These are phyloP conservation scores for Cebidichthys violaceus DNA, from an alignment of 2,113 vertebrate genomes.

Conservation along the genomic window DNA sequence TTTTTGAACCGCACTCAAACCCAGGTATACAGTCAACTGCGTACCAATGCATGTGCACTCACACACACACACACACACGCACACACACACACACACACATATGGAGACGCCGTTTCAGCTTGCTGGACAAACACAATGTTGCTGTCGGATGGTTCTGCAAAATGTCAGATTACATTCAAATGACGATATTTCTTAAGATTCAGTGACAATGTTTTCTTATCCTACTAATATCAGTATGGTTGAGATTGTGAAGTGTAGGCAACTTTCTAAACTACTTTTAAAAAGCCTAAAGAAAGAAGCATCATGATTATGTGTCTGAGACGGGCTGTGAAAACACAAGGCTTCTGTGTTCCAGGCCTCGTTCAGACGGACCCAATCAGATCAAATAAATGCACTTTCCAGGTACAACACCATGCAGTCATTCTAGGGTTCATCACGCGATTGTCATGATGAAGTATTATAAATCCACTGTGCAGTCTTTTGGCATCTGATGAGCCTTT, in stretches of 20 bases:
- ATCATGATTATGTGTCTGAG: background rate
- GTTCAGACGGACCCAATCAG: too few relatives aligned
- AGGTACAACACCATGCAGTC: background rate
- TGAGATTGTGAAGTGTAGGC: background rate
- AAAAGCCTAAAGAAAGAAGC: background rate
- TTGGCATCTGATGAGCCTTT: background rate
- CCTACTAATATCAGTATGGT: background rate
- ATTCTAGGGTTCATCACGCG: background rate
- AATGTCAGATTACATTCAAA: background rate
- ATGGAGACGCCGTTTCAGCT: background rate
- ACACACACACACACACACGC: conserved; percentile 1
- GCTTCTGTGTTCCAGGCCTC: background rate
- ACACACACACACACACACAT: background rate
- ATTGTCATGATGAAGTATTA: background rate
- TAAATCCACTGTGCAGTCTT: background rate
- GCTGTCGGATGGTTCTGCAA: background rate
- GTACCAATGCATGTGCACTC: conserved; percentile 29
- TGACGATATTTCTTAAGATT: background rate
- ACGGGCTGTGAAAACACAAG: background rate
- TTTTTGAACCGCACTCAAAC: conserved; percentile 44
- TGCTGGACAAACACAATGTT: background rate
- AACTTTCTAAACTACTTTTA: background rate
- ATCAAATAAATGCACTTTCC: background rate
- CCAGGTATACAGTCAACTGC: conserved; percentile 31
- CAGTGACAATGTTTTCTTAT: background rate